Conservation (phyloP, 2,888 invertebrate genomes). For the Xylophagus ater region DNA sequence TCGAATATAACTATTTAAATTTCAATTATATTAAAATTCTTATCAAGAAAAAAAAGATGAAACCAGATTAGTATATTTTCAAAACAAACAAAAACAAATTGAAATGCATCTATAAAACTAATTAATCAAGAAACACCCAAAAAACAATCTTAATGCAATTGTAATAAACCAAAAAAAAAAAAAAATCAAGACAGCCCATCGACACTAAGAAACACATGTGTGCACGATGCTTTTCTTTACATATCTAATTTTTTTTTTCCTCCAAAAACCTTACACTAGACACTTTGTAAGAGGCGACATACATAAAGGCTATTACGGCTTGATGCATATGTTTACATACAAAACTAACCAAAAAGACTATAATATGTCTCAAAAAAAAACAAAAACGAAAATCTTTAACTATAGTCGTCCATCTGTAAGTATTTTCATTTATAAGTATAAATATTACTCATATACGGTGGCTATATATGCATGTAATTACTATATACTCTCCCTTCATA, state of each 20-base stretch:
- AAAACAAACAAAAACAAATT: no score
- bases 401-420: no score
- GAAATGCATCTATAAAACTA: no score
- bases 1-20: no score
- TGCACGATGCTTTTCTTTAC: no score
- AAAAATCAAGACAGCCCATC: conserved; percentile 6
- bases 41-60: no score
- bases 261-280: not conserved
- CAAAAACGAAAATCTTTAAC: not conserved
- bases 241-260: conserved; percentile 4
- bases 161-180: conserved; percentile 7
- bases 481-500: not conserved
- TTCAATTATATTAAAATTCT: no score
- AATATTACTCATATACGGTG: not conserved
- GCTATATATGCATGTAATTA: not conserved
- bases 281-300: no score
- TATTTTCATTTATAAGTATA: not conserved
- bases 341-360: conserved; percentile 6
- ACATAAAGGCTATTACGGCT: conserved; percentile 5
- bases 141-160: conserved; percentile 6
- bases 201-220: conserved; percentile 15
- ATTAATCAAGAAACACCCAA: conserved; percentile 3
- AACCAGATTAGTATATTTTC: no score
- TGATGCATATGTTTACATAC: conserved; percentile 17
- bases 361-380: not conserved